Conservation (phyloP, 2,888 invertebrate genomes). For the Dicyrtoma fusca region DNA sequence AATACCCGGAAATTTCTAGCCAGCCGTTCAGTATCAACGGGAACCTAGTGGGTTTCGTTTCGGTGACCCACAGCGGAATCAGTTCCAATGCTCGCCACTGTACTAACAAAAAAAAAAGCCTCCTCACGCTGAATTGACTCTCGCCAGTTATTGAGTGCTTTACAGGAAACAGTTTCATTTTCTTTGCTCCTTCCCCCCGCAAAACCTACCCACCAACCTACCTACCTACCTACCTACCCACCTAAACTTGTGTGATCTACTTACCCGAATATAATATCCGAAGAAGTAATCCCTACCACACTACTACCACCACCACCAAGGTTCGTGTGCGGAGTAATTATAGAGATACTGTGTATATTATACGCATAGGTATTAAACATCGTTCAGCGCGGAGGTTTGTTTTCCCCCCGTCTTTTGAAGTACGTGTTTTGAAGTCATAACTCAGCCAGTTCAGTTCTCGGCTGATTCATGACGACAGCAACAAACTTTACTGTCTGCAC, state of each 20-base stretch:
- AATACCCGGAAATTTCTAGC: conserved; percentile 33
- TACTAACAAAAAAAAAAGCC: too few species aligned
- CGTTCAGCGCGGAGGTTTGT: not conserved
- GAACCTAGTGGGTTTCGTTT: conserved; percentile 10
- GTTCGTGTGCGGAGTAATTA: not conserved
- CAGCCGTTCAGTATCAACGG: conserved; percentile 7
- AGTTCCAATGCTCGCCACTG: too few species aligned
- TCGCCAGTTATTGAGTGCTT: too few species aligned
- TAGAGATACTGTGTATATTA: not conserved
- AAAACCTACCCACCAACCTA: too few species aligned
- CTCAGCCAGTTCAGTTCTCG: not conserved
- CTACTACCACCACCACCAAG: not conserved
- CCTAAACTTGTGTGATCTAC: not conserved
- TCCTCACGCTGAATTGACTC: too few species aligned
- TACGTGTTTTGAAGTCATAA: conserved; percentile 31
- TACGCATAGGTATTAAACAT: too few species aligned
- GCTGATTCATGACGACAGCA: not conserved
- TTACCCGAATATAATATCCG: too few species aligned
- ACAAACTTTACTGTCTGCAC: conserved; percentile 9
- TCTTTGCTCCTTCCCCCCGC: not conserved
- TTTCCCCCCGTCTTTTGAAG: conserved; percentile 5
- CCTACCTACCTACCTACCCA: too few species aligned
- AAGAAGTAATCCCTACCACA: not conserved
- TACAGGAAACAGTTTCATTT: conserved; percentile 9
- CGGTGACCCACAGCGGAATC: conserved; percentile 11